Evolutionary conservation across 2,888 invertebrate genomes (phyloP).

Genomic region (Plagodis dolabraria): DNA sequence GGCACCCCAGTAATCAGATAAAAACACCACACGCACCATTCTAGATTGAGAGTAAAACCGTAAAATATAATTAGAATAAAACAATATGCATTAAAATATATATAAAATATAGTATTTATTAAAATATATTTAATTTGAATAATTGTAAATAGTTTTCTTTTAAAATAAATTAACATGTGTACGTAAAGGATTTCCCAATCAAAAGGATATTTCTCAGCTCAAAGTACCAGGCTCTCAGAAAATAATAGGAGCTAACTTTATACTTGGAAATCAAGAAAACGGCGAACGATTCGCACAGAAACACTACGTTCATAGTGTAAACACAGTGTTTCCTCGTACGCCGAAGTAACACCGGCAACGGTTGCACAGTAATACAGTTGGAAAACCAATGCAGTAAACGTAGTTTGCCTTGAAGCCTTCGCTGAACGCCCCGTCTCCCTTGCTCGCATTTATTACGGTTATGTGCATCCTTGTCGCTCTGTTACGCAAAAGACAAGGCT

Average conservation of each 20-base stretch:
- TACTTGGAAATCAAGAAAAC: slow-evolving; percentile 74
- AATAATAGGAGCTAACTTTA: slow-evolving; percentile 62
- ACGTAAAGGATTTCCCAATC: slow-evolving; percentile 37
- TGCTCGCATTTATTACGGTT: slow-evolving; percentile 34
- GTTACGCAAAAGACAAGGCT: slow-evolving; percentile 65
- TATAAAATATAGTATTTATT: too few species aligned
- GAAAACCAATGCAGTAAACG: slow-evolving; percentile 76
- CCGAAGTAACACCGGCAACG: too few species aligned
- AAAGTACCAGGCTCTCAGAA: slow-evolving; percentile 65
- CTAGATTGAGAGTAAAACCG: too few species aligned
- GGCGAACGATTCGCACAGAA: slow-evolving; percentile 29
- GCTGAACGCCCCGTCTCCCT: slow-evolving; percentile 53
- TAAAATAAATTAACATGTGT: too few species aligned
- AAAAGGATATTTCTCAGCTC: slow-evolving; percentile 54
- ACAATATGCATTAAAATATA: too few species aligned
- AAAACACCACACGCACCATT: too few species aligned
- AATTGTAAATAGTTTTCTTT: too few species aligned
- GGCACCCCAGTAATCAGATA: too few species aligned
- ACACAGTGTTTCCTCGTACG: slow-evolving; percentile 16
- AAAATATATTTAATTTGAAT: too few species aligned
- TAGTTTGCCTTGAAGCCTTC: slow-evolving; percentile 77
- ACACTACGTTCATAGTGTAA: slow-evolving; percentile 29
- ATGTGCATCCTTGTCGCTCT: slow-evolving; percentile 54
- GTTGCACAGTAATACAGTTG: slow-evolving; percentile 54
- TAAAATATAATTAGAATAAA: too few species aligned